These are phyloP conservation scores for Drosophila pseudoobscura DNA, from an alignment of 1,140 invertebrate species.

Conservation along the genomic window DNA sequence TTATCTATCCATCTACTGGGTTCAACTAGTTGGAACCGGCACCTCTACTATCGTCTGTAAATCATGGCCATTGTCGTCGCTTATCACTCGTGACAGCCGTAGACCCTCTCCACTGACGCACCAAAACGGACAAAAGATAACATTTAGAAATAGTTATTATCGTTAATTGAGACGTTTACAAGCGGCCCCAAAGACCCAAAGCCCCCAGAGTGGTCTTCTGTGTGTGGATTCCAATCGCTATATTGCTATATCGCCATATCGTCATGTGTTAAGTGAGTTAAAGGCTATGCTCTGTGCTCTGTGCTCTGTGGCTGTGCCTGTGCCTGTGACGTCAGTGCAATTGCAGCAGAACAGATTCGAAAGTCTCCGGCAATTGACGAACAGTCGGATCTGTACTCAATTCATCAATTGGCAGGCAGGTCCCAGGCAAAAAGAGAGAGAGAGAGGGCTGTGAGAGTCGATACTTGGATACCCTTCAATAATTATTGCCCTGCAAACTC, in stretches of 20 bases:
- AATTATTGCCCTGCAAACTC: no score
- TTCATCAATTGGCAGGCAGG: constrained; percentile 58
- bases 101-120: constrained; percentile 48
- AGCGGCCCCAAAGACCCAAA: constrained; percentile 7
- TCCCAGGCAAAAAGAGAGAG: no score
- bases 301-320: constrained; percentile 11
- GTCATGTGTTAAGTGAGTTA: constrained; percentile 57
- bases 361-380: constrained; percentile 65
- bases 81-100: constrained; percentile 43
- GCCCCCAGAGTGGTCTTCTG: background rate
- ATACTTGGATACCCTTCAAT: no score
- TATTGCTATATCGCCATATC: constrained; percentile 44
- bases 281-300: constrained; percentile 1
- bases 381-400: constrained; percentile 32
- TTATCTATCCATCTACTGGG: background rate
- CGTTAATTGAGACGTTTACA: constrained; percentile 65
- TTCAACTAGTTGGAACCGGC: constrained; percentile 31
- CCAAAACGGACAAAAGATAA: constrained; percentile 53
- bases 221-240: background rate
- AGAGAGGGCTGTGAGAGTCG: no score
- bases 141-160: constrained; percentile 68
- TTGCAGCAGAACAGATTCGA: constrained; percentile 31
- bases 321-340: constrained; percentile 62
- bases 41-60: constrained; percentile 45
- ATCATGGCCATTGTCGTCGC: constrained; percentile 43